Evolutionary conservation across 2,797 vertebrate species (phyloP).

Genomic region (Sciurus vulgaris): DNA sequence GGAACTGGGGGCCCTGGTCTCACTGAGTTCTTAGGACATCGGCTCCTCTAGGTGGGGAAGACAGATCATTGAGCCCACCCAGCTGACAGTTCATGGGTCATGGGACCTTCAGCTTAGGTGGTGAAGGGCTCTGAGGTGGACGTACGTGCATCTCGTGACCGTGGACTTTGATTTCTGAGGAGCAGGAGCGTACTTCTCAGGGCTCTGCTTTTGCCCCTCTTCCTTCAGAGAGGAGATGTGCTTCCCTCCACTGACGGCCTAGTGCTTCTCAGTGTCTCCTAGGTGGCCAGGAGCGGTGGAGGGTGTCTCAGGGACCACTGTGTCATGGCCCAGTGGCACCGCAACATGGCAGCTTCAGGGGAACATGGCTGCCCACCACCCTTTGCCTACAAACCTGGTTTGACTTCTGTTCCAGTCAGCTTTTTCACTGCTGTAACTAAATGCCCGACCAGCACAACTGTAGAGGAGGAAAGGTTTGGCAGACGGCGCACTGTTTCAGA

Average conservation of each 20-base stretch:
- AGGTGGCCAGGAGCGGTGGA: fast-evolving
- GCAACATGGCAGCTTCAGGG: neutral
- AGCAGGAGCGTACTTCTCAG: neutral
- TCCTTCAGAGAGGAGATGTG: neutral
- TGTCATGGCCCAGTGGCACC: neutral
- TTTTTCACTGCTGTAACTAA: too few species aligned
- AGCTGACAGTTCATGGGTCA: fast-evolving
- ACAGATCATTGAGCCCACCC: neutral
- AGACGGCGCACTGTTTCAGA: too few species aligned
- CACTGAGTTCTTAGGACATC: neutral
- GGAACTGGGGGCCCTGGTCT: neutral
- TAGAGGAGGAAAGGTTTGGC: too few species aligned
- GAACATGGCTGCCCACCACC: neutral
- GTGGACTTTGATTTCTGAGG: neutral
- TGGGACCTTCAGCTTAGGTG: too few species aligned
- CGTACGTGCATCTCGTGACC: neutral
- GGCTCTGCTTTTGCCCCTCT: neutral
- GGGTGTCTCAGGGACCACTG: neutral
- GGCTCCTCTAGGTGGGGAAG: neutral
- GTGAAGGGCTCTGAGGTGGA: neutral
- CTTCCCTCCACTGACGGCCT: neutral
- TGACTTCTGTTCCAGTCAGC: neutral
- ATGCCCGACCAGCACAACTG: too few species aligned
- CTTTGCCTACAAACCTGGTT: conserved; percentile 34
- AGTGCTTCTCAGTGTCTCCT: neutral